Percentiles rank a stretch among this genome's conserved stretches.
Conservation (phyloP, 2,113 vertebrate genomes). For the Lagopus muta region DNA sequence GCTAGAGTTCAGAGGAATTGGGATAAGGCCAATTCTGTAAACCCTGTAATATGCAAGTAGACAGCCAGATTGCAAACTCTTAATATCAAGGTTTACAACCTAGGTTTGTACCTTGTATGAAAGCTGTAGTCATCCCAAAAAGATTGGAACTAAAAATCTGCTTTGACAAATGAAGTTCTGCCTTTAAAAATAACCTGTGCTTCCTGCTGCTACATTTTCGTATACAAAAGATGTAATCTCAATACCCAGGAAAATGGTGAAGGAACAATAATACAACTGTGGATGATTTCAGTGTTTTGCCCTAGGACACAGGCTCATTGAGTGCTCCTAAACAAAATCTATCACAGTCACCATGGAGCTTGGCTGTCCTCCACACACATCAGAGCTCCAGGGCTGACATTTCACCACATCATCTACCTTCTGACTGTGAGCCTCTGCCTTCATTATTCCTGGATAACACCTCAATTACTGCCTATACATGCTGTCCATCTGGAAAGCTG, state of each 20-base stretch:
- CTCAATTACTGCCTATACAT: neutral
- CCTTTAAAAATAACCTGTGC: neutral
- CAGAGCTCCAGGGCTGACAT: neutral
- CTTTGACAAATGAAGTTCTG: neutral
- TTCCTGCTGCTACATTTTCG: neutral
- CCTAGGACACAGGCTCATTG: neutral
- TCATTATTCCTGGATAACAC: neutral
- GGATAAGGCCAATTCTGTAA: neutral
- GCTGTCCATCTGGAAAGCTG: neutral
- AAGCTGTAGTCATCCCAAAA: neutral
- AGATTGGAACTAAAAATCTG: neutral
- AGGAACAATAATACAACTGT: neutral
- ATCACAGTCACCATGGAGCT: rapidly evolving
- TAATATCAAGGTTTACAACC: neutral
- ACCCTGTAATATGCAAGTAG: neutral
- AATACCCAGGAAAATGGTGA: neutral
- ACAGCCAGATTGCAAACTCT: neutral
- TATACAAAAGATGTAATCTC: neutral
- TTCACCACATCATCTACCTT: neutral
- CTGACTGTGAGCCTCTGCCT: neutral
- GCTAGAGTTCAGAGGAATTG: neutral
- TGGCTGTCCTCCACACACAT: neutral
- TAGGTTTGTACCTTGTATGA: neutral
- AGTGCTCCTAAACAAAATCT: neutral
- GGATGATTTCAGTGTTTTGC: neutral